Base-by-base conservation (phyloP, 2,113 vertebrate species). In the Ailurus styani region DNA sequence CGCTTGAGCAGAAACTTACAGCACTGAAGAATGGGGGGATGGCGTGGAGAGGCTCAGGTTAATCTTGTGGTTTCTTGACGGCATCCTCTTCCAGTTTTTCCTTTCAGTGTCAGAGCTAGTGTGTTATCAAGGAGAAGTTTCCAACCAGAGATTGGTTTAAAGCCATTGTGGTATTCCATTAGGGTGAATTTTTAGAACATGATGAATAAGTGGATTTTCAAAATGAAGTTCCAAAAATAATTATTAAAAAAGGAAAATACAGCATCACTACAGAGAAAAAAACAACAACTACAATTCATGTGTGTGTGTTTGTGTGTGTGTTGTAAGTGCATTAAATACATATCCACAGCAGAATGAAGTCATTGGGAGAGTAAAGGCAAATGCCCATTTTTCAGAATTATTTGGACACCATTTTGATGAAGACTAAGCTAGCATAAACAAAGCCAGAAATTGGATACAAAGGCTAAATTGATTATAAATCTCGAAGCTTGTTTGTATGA, bases 311-410 rank as follows among this genome's bases (percentile, higher is more conserved):
- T 70, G 21, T 2, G 0, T 72, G 96, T 93, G 88, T 98, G 97
- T 86, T 98, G 64, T 90, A 87, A 93, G 91, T 97, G 97, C 95
- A 97, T 97, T 89, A 89, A 91, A 97, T 96, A 91, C 87, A 97
- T 97, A 97, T 93, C 50, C 79, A 73, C 45, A 96, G 96, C 93
- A 83, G 85, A 97, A 98, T 97, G 90, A 98, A 98, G 98, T 97
- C 98, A 97, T 98, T 90, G 95, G 96, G 97, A 98, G 96, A 98
- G 97, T 98, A 98, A 98, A 98, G 97, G 95, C 97, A 98, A 98
- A 97, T 96, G 96, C 93, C 97, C 96, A 98, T 98, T 98, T 98
- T 98, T 98, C 97, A 98, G 97, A 98, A 98, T 98, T 98, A 99
- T 98, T 98, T 98, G 97, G 98, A 98, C 94, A 98, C 98, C 87